Percentiles rank a stretch among this genome's conserved stretches.
Conservation (phyloP, 1,140 invertebrate genomes). For the Drosophila navojoa region DNA sequence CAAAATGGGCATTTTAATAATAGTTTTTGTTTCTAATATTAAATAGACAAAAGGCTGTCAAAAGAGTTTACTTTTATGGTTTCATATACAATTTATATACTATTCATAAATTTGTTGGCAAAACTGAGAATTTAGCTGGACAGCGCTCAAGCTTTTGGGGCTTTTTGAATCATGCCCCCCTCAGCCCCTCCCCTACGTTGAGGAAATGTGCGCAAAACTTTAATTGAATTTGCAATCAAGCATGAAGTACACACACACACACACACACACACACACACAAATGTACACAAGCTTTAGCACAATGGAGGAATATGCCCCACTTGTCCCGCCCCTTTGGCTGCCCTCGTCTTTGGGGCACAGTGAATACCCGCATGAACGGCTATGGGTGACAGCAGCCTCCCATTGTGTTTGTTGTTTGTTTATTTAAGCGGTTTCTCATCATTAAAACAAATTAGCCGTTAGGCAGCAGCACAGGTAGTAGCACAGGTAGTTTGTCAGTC, state of each 20-base stretch:
- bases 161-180: slow-evolving; percentile 21
- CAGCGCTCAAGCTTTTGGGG: slow-evolving; percentile 2
- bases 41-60: slow-evolving; percentile 13
- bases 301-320: slow-evolving; percentile 32
- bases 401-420: slow-evolving; percentile 61
- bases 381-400: slow-evolving; percentile 29
- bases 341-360: not conserved
- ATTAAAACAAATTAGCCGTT: slow-evolving; percentile 79
- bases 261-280: slow-evolving; percentile 10
- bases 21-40: slow-evolving; percentile 6
- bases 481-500: not conserved
- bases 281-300: slow-evolving; percentile 50
- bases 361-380: slow-evolving; percentile 46
- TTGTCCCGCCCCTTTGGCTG: not conserved
- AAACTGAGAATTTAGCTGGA: not conserved
- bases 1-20: not conserved
- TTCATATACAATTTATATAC: slow-evolving; percentile 16
- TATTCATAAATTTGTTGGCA: slow-evolving; percentile 28
- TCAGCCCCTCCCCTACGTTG: slow-evolving; percentile 8
- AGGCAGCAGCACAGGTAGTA: slow-evolving; percentile 58
- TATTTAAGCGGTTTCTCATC: slow-evolving; percentile 74
- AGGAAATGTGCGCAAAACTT: slow-evolving; percentile 60
- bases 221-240: slow-evolving; percentile 78
- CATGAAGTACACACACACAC: slow-evolving; percentile 62
- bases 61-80: slow-evolving; percentile 23